Evolutionary conservation across 2,888 invertebrate species (phyloP).

Genomic region (Troides helena): DNA sequence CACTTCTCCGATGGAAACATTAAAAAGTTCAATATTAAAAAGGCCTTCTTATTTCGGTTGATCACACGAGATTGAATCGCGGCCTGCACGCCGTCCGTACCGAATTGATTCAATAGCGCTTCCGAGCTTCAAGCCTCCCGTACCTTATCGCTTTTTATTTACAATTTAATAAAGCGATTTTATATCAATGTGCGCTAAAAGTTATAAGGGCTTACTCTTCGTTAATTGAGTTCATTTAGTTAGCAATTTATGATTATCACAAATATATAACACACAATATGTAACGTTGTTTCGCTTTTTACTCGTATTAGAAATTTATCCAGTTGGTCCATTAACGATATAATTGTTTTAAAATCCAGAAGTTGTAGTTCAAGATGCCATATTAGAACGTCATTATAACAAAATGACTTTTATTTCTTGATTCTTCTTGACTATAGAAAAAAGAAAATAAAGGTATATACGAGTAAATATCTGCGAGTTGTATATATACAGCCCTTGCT

Average conservation of each 20-base stretch:
- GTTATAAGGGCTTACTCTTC: background rate
- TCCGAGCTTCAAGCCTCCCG: slow-evolving; percentile 46
- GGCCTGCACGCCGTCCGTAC: slow-evolving; percentile 49
- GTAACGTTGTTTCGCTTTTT: background rate
- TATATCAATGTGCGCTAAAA: slow-evolving; percentile 1
- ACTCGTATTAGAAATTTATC: background rate
- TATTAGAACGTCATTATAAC: too few species aligned
- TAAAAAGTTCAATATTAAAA: slow-evolving; percentile 4
- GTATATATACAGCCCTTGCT: too few species aligned
- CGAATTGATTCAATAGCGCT: slow-evolving; percentile 64
- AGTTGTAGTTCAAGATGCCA: too few species aligned
- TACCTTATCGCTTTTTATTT: slow-evolving; percentile 1
- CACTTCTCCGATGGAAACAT: background rate
- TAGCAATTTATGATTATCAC: background rate
- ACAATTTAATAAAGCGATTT: background rate
- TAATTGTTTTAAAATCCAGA: too few species aligned
- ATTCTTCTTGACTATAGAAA: too few species aligned
- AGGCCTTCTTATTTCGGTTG: slow-evolving; percentile 38
- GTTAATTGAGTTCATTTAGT: slow-evolving; percentile 1
- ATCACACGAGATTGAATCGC: slow-evolving; percentile 48
- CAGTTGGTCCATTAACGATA: too few species aligned
- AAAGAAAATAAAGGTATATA: too few species aligned
- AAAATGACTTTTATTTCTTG: too few species aligned
- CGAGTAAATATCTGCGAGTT: too few species aligned
- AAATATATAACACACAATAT: background rate